Conservation (phyloP, 2,797 vertebrate genomes). For the Nyctalus aviator region DNA sequence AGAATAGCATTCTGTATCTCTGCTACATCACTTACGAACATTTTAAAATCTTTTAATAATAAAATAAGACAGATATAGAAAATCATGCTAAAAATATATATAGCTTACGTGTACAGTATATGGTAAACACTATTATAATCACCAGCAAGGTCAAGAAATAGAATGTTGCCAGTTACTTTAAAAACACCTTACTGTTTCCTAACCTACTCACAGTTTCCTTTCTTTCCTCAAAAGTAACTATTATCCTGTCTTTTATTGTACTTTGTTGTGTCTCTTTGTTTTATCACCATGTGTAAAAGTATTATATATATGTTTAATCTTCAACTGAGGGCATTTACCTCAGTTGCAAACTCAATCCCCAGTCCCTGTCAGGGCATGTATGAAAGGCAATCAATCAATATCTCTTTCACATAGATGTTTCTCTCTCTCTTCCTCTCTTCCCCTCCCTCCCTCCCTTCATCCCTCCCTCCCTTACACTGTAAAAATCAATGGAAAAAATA, state of each 20-base stretch:
- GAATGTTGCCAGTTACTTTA: background rate
- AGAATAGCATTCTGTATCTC: background rate
- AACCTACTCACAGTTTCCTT: background rate
- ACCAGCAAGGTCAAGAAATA: background rate
- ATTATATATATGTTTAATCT: too few species aligned
- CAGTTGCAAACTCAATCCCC: too few species aligned
- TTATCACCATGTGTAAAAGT: background rate
- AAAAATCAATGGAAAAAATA: too few species aligned
- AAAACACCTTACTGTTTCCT: background rate
- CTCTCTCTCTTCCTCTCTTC: too few species aligned
- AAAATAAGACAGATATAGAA: background rate
- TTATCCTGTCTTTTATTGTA: background rate
- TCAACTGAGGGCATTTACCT: too few species aligned
- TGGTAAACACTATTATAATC: background rate
- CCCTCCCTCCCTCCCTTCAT: too few species aligned
- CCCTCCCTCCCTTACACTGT: too few species aligned
- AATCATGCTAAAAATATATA: background rate
- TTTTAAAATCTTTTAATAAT: background rate
- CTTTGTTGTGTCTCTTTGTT: background rate
- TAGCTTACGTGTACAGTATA: background rate
- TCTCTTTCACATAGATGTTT: too few species aligned
- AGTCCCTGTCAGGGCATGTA: too few species aligned
- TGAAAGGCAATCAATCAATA: too few species aligned
- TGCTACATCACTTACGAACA: background rate
- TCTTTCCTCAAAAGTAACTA: background rate